Percentiles rank a stretch among this genome's conserved stretches.
Evolutionary conservation across 1,140 invertebrate genomes (phyloP).

Genomic region (Callitettix versicolor): DNA sequence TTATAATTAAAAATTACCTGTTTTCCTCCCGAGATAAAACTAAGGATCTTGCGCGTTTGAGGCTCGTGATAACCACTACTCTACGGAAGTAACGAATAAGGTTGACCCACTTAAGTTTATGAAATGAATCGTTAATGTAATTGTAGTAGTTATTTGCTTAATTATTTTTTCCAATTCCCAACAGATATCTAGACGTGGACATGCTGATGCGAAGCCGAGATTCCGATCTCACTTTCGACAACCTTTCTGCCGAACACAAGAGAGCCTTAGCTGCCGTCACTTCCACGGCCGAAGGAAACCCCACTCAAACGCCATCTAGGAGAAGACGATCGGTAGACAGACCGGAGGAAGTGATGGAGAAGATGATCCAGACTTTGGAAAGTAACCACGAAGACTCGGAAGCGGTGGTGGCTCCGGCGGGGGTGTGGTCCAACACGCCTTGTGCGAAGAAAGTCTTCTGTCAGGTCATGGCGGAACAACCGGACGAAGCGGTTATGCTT

Average conservation of each 20-base stretch:
- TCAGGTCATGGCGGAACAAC: slow-evolving; percentile 53
- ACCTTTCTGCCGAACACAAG: slow-evolving; percentile 44
- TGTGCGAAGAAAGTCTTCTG: slow-evolving; percentile 67
- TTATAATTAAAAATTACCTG: no score
- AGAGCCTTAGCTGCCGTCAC: slow-evolving; percentile 34
- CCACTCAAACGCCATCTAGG: neutral
- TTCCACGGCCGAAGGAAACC: neutral
- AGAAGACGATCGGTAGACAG: slow-evolving; percentile 31
- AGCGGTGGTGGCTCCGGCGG: slow-evolving; percentile 30
- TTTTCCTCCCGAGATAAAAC: no score
- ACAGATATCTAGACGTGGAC: slow-evolving; percentile 49
- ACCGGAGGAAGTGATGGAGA: slow-evolving; percentile 26
- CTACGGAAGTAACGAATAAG: no score
- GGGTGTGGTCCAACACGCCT: slow-evolving; percentile 56
- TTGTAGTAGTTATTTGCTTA: no score
- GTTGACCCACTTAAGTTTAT: no score
- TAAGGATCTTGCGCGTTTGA: no score
- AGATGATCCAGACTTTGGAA: slow-evolving; percentile 29
- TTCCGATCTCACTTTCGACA: slow-evolving; percentile 30
- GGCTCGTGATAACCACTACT: no score
- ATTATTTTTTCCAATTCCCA: no score
- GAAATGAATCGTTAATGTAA: no score
- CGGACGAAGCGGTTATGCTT: slow-evolving; percentile 48
- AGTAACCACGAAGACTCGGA: slow-evolving; percentile 42
- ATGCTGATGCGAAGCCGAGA: slow-evolving; percentile 40